These are phyloP conservation scores for Mythimna vitellina DNA, from an alignment of 2,888 invertebrate species.

Conservation along the genomic window DNA sequence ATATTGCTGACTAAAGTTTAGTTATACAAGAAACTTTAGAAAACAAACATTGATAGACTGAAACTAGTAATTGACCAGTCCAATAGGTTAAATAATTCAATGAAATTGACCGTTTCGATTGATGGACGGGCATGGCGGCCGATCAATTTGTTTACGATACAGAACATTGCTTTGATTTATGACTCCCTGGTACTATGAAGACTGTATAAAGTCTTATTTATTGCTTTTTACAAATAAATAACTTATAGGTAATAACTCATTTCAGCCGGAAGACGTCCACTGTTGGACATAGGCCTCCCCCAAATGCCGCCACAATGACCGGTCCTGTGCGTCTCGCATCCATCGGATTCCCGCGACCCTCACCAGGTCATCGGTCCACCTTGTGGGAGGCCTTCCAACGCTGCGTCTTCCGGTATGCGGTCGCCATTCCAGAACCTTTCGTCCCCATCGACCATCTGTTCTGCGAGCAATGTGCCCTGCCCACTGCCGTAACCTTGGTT, in stretches of 20 bases:
- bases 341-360: too few relatives aligned
- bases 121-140: conserved; percentile 18
- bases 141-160: conserved; percentile 19
- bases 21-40: background rate
- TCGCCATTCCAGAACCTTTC: too few relatives aligned
- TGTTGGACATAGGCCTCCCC: too few relatives aligned
- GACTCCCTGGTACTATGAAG: conserved; percentile 14
- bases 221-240: background rate
- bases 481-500: too few relatives aligned
- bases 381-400: too few relatives aligned
- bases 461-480: too few relatives aligned
- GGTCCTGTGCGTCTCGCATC: too few relatives aligned
- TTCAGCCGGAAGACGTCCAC: too few relatives aligned
- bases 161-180: conserved; percentile 31
- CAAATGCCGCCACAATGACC: too few relatives aligned
- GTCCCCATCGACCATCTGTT: too few relatives aligned
- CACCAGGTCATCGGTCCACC: too few relatives aligned
- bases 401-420: too few relatives aligned
- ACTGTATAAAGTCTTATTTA: background rate
- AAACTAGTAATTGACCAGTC: background rate
- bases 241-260: background rate
- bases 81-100: conserved; percentile 36
- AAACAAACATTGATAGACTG: conserved; percentile 7
- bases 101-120: conserved; percentile 6
- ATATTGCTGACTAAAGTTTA: background rate